These are phyloP conservation scores for Copidosoma floridanum DNA, from an alignment of 1,140 invertebrate genomes.

Conservation along the genomic window DNA sequence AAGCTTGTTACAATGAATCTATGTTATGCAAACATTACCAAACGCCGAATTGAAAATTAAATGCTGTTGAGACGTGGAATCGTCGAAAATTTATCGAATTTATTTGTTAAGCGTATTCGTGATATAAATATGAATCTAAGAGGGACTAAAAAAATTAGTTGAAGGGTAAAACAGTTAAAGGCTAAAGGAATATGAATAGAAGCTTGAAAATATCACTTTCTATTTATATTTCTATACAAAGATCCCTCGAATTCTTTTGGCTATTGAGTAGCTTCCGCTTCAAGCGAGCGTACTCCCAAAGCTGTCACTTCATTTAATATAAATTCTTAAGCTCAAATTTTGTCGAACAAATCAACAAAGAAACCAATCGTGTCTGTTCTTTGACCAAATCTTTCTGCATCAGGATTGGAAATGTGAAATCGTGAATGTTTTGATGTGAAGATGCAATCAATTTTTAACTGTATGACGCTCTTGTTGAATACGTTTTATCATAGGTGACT, in stretches of 20 bases:
- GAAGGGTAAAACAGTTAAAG: slow-evolving; percentile 14
- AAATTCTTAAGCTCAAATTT: slow-evolving; percentile 37
- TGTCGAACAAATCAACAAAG: slow-evolving; percentile 35
- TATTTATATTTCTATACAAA: slow-evolving; percentile 7
- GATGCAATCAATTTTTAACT: slow-evolving; percentile 21
- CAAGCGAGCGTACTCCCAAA: slow-evolving; percentile 17
- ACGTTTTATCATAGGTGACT: slow-evolving; percentile 2
- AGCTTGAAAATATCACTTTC: slow-evolving; percentile 16
- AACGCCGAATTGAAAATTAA: too few relatives aligned
- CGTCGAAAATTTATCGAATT: slow-evolving; percentile 22
- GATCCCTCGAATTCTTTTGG: slow-evolving; percentile 20
- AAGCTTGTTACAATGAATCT: slow-evolving; percentile 26
- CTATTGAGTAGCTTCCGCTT: slow-evolving; percentile 16
- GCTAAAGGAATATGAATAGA: neutral
- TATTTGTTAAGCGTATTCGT: slow-evolving; percentile 24
- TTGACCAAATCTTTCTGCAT: slow-evolving; percentile 25
- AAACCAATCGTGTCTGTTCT: slow-evolving; percentile 16
- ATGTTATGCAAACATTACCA: slow-evolving; percentile 20
- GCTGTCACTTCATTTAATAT: slow-evolving; percentile 11
- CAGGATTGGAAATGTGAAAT: slow-evolving; percentile 26
- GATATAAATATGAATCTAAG: slow-evolving; percentile 25
- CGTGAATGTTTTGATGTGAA: slow-evolving; percentile 8
- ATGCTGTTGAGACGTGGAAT: too few relatives aligned
- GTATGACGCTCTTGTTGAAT: neutral
- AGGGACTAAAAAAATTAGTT: slow-evolving; percentile 28